These are phyloP conservation scores for Drosophila affinis DNA, from an alignment of 2,888 invertebrate genomes.

Conservation along the genomic window DNA sequence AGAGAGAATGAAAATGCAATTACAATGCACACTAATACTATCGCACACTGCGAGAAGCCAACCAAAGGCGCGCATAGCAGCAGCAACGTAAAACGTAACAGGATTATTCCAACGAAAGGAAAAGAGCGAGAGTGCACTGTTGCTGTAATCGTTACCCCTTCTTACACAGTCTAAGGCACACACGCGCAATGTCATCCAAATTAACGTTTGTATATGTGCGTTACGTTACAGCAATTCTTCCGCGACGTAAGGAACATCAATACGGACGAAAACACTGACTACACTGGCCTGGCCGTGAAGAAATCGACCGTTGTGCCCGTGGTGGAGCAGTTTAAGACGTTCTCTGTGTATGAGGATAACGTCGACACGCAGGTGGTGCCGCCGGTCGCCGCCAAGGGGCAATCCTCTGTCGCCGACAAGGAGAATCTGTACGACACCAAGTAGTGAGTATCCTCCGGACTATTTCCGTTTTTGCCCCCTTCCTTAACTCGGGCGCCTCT, in stretches of 20 bases:
- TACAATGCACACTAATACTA: slow-evolving; percentile 23
- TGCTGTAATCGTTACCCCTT: slow-evolving; percentile 28
- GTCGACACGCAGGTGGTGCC: slow-evolving; percentile 58
- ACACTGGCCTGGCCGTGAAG: slow-evolving; percentile 61
- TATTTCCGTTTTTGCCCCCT: slow-evolving; percentile 15
- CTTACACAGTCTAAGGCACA: slow-evolving; percentile 11
- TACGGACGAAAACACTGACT: slow-evolving; percentile 50
- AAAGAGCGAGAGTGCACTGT: slow-evolving; percentile 28
- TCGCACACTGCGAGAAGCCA: slow-evolving; percentile 51
- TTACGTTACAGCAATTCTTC: slow-evolving; percentile 63
- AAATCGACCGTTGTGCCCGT: slow-evolving; percentile 84
- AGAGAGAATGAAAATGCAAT: slow-evolving; percentile 35
- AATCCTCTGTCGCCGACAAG: slow-evolving; percentile 53
- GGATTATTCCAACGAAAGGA: slow-evolving; percentile 47
- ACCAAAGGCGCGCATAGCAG: slow-evolving; percentile 59
- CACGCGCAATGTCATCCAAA: slow-evolving; percentile 3
- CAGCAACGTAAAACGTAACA: slow-evolving; percentile 46
- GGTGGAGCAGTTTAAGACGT: slow-evolving; percentile 90
- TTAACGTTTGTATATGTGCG: background rate
- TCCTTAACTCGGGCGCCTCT: background rate
- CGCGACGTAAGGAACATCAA: slow-evolving; percentile 72
- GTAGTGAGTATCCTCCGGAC: slow-evolving; percentile 47
- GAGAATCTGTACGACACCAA: slow-evolving; percentile 59
- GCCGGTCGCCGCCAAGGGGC: slow-evolving; percentile 36
- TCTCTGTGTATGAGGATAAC: slow-evolving; percentile 89